Conservation (phyloP, 2,113 vertebrate genomes). For the Uropsilus gracilis region DNA sequence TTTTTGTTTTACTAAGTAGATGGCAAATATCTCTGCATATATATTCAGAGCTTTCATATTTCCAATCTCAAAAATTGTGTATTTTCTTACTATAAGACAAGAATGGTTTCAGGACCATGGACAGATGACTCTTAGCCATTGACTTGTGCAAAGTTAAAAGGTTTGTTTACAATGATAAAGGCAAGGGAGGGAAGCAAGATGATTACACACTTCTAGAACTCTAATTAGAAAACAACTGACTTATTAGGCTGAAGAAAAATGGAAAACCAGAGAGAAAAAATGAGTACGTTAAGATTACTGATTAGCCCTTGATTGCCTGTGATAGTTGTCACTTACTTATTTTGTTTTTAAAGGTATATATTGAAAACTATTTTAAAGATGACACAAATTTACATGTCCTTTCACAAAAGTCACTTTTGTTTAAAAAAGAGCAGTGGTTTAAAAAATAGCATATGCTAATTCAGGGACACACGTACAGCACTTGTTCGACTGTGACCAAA, state of each 20-base stretch:
- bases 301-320: constrained; percentile 2
- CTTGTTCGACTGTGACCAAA: constrained; percentile 60
- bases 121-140: background rate
- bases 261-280: background rate
- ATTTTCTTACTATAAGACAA: background rate
- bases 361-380: constrained; percentile 41
- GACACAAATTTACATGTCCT: constrained; percentile 41
- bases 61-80: constrained; percentile 2
- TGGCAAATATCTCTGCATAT: background rate
- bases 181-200: background rate
- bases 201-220: constrained; percentile 53
- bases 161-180: constrained; percentile 66
- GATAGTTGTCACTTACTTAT: background rate
- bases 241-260: constrained; percentile 25
- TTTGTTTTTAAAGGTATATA: constrained; percentile 9
- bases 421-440: constrained; percentile 46
- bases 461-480: constrained; percentile 64
- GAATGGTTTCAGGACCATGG: constrained; percentile 70
- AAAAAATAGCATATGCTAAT: constrained; percentile 57
- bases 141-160: constrained; percentile 45
- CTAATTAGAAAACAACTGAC: constrained; percentile 67
- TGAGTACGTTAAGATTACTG: background rate
- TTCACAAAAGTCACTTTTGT: constrained; percentile 39
- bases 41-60: background rate
- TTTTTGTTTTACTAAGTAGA: background rate